Percentiles rank a stretch among this genome's conserved stretches.
These are phyloP conservation scores for Pseudorectes ferrugineus DNA, from an alignment of 2,113 vertebrate species.

Conservation along the genomic window DNA sequence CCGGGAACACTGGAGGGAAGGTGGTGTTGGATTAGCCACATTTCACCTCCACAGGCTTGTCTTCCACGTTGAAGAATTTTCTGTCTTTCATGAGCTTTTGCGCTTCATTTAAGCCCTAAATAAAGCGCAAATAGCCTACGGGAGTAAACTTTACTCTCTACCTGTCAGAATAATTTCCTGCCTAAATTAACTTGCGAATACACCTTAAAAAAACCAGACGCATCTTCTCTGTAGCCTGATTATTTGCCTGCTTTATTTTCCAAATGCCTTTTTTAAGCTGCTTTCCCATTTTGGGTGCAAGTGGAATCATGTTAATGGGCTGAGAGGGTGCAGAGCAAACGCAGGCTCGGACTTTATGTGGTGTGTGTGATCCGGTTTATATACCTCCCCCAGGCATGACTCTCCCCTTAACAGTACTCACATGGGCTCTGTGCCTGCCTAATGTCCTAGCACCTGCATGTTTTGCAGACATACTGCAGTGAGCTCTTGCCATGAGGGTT, in stretches of 20 bases:
- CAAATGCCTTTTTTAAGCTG: neutral
- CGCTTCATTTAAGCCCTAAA: slow-evolving; percentile 56
- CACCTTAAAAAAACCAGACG: neutral
- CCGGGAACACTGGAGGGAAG: neutral
- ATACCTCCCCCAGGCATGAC: neutral
- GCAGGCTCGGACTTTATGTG: neutral
- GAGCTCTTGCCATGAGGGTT: neutral
- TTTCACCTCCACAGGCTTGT: neutral
- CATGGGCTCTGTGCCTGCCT: neutral
- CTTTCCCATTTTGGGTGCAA: neutral
- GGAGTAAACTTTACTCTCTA: slow-evolving; percentile 46
- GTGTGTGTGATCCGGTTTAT: neutral
- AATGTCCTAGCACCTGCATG: neutral
- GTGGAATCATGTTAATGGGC: neutral
- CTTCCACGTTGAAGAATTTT: neutral
- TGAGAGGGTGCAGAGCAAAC: neutral
- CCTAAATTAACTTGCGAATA: slow-evolving; percentile 56
- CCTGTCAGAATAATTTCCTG: slow-evolving; percentile 59
- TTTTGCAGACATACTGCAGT: neutral
- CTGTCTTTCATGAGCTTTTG: slow-evolving; percentile 38
- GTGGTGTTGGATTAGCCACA: neutral
- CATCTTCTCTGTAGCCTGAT: neutral
- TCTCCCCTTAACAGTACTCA: neutral
- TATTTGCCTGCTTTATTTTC: neutral
- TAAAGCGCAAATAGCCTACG: slow-evolving; percentile 14